Evolutionary conservation across 2,888 invertebrate species (phyloP).

Genomic region (Eulithis testata): DNA sequence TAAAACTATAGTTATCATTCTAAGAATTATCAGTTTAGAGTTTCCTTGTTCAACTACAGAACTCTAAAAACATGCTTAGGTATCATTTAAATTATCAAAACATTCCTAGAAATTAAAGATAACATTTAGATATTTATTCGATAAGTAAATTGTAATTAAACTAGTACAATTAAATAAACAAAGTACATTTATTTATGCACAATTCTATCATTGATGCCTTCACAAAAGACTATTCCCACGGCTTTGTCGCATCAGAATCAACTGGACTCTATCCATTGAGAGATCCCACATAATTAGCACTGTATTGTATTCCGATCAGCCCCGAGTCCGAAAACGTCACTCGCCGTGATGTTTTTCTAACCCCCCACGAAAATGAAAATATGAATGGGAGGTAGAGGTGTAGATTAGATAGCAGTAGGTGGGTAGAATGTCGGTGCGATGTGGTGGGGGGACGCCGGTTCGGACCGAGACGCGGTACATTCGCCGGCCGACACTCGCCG

Average conservation of each 20-base stretch:
- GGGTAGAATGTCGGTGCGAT: constrained; percentile 42
- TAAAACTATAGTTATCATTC: background rate
- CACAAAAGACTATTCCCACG: constrained; percentile 55
- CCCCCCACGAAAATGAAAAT: constrained; percentile 67
- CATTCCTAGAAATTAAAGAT: background rate
- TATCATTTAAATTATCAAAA: background rate
- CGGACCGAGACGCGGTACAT: constrained; percentile 54
- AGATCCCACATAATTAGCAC: constrained; percentile 58
- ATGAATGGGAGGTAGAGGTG: constrained; percentile 71
- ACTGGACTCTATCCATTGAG: constrained; percentile 39
- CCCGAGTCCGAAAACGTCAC: constrained; percentile 45
- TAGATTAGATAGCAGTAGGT: constrained; percentile 21
- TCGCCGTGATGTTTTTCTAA: constrained; percentile 54
- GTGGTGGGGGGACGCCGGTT: constrained; percentile 40
- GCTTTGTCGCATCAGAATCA: constrained; percentile 25
- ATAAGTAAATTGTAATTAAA: too few relatives aligned
- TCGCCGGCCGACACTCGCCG: constrained; percentile 72
- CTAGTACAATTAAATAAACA: constrained; percentile 21
- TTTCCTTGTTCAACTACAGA: background rate
- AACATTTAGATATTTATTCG: too few relatives aligned
- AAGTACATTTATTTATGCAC: constrained; percentile 33
- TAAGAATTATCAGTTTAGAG: background rate
- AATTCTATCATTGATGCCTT: constrained; percentile 36
- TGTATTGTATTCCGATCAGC: constrained; percentile 58
- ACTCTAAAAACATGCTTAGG: constrained; percentile 1